phyloP scores from a whole-genome alignment of 2,113 vertebrate genomes.

The Neoarius graeffei region DNA sequence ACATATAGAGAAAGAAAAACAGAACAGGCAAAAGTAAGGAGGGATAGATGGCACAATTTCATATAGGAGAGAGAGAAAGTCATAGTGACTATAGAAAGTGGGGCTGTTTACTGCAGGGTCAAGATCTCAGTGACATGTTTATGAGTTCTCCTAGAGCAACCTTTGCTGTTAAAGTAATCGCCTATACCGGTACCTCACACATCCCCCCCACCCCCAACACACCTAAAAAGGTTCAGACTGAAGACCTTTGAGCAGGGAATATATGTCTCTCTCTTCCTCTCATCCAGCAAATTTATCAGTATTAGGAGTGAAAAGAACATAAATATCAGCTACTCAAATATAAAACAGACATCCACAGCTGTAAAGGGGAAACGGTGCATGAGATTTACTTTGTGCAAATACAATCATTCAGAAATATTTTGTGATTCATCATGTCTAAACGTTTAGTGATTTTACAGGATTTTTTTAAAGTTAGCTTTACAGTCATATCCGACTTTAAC shows the following conservation, averaged over 20 bases:
- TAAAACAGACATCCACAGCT: slow-evolving; percentile 50
- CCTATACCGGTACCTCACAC: slow-evolving; percentile 16
- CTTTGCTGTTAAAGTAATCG: slow-evolving; percentile 69
- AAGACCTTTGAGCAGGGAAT: not conserved
- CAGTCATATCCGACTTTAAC: not conserved
- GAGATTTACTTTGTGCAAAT: not conserved
- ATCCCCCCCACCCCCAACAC: slow-evolving; percentile 27
- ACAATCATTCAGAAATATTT: not conserved
- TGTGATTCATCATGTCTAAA: not conserved
- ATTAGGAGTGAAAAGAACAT: slow-evolving; percentile 67
- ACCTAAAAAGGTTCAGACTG: not conserved
- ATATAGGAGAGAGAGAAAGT: not conserved
- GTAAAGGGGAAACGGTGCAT: not conserved
- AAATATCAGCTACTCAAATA: slow-evolving; percentile 64
- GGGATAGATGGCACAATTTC: not conserved
- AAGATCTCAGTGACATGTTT: slow-evolving; percentile 74
- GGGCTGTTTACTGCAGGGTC: slow-evolving; percentile 77
- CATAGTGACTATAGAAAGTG: slow-evolving; percentile 66
- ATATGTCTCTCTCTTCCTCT: slow-evolving; percentile 34
- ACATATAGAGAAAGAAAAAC: not conserved
- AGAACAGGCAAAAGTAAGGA: not conserved
- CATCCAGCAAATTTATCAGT: slow-evolving; percentile 43
- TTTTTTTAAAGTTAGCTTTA: not conserved
- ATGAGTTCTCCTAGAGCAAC: slow-evolving; percentile 67
- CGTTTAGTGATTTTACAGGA: not conserved